A percentile compares a stretch with the other conserved stretches of the same genome.
Evolutionary conservation across 1,140 invertebrate genomes (phyloP).

Genomic region (Eumeta japonica): DNA sequence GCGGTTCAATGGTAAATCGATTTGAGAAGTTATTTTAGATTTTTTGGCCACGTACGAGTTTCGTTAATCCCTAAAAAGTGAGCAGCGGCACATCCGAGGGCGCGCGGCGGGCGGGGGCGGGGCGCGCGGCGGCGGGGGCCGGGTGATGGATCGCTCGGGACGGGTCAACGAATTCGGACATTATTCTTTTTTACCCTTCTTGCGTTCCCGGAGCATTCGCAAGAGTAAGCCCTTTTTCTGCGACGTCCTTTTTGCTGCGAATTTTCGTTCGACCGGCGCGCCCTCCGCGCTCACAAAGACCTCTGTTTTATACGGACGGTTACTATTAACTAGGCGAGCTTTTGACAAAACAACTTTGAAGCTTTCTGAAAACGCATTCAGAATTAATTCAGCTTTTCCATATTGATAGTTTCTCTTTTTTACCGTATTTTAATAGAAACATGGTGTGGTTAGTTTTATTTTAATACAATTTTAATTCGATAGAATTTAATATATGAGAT

Average conservation of each 20-base stretch:
- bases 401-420: too few relatives aligned
- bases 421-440: too few relatives aligned
- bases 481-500: too few relatives aligned
- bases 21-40: too few relatives aligned
- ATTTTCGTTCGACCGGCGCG: conserved; percentile 31
- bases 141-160: conserved; percentile 69
- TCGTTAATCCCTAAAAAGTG: too few relatives aligned
- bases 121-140: conserved; percentile 41
- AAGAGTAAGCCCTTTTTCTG: conserved; percentile 55
- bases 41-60: too few relatives aligned
- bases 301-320: too few relatives aligned
- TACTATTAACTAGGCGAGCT: not conserved
- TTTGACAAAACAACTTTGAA: not conserved
- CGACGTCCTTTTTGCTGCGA: conserved; percentile 45
- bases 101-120: conserved; percentile 29
- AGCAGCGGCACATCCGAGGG: conserved; percentile 39
- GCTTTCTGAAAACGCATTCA: too few relatives aligned
- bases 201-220: conserved; percentile 39
- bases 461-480: too few relatives aligned
- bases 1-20: too few relatives aligned
- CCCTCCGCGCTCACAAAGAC: conserved; percentile 31
- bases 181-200: conserved; percentile 68
- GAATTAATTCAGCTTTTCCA: too few relatives aligned
- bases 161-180: conserved; percentile 74
- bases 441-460: too few relatives aligned